A percentile compares a stretch with the other conserved stretches of the same genome.
These are phyloP conservation scores for Neosilurus hyrtlii DNA, from an alignment of 2,797 vertebrate species.

Conservation along the genomic window DNA sequence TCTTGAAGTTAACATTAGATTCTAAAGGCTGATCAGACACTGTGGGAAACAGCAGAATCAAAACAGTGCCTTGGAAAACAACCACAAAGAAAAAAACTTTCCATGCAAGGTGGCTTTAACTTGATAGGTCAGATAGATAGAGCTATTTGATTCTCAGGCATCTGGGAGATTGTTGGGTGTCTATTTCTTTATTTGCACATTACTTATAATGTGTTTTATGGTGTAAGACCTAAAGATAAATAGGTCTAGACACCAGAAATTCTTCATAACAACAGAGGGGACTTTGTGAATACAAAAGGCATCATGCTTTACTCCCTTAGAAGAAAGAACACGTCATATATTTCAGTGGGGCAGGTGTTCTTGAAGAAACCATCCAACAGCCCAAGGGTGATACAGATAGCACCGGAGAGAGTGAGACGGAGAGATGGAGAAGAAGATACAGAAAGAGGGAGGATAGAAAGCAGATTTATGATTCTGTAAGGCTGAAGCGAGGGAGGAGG, in stretches of 20 bases:
- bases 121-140: not conserved
- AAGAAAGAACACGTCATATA: slow-evolving; percentile 1
- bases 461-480: slow-evolving; percentile 23
- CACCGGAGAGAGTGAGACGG: not conserved
- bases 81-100: not conserved
- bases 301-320: slow-evolving; percentile 4
- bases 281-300: slow-evolving; percentile 18
- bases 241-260: slow-evolving; percentile 21
- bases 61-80: slow-evolving; percentile 10
- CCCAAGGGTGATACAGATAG: slow-evolving; percentile 17
- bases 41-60: slow-evolving; percentile 29
- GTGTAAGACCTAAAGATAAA: slow-evolving; percentile 1
- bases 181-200: slow-evolving; percentile 19
- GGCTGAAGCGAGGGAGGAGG: not conserved
- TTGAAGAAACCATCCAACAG: slow-evolving; percentile 9
- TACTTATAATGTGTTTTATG: not conserved
- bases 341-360: slow-evolving; percentile 25
- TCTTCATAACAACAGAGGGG: slow-evolving; percentile 4
- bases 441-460: not conserved
- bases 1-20: slow-evolving; percentile 30
- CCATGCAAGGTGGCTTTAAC: slow-evolving; percentile 13
- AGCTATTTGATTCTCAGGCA: not conserved
- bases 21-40: slow-evolving; percentile 3
- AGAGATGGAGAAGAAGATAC: not conserved
- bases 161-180: not conserved